A percentile compares a stretch with the other conserved stretches of the same genome.
phyloP scores from a whole-genome alignment of 2,113 vertebrate species.

The Sus scrofa region DNA sequence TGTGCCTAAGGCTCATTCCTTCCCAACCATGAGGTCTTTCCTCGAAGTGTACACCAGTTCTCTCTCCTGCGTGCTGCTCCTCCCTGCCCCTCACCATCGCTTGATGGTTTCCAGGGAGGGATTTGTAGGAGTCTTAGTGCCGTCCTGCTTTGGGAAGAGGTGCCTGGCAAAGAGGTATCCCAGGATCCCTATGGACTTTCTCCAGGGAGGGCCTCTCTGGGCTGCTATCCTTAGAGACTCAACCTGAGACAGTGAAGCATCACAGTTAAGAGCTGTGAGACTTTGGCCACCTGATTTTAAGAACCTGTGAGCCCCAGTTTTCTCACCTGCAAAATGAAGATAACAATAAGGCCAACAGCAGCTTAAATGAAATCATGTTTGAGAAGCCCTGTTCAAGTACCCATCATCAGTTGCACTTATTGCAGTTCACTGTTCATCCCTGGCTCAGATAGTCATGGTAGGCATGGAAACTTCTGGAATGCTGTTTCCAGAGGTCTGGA shows the following conservation, averaged over 20 bases:
- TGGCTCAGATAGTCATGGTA: background rate
- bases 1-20: background rate
- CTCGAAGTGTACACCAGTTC: background rate
- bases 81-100: background rate
- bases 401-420: background rate
- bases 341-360: background rate
- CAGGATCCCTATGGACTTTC: background rate
- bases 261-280: background rate
- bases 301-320: background rate
- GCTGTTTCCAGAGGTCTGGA: background rate
- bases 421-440: background rate
- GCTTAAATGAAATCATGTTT: background rate
- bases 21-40: background rate
- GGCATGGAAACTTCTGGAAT: background rate
- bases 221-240: background rate
- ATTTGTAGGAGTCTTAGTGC: background rate
- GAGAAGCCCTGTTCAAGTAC: background rate
- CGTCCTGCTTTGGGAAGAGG: background rate
- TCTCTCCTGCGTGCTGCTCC: background rate
- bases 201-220: background rate
- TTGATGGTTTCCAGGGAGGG: background rate
- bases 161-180: background rate
- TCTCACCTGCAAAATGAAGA: background rate
- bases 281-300: background rate
- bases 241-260: background rate